Percentiles rank a stretch among this genome's conserved stretches.
Conservation (phyloP, 2,888 invertebrate species). For the Luperina nickerlii region DNA sequence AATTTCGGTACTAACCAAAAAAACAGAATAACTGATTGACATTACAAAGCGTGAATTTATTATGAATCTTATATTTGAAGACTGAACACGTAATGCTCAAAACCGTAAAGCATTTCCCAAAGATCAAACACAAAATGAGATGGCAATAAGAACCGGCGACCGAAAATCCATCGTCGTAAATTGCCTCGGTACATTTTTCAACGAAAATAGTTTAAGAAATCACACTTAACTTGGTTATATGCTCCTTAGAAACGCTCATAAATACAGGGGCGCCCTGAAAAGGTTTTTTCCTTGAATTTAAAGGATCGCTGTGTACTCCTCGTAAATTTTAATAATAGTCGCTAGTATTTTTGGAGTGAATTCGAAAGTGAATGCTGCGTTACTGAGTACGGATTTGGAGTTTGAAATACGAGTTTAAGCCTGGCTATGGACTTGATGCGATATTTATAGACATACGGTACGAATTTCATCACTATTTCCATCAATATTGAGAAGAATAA, state of each 20-base stretch:
- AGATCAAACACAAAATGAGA: constrained; percentile 49
- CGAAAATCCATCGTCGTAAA: constrained; percentile 59
- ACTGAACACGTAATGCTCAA: not conserved
- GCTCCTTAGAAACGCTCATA: constrained; percentile 66
- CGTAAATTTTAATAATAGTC: constrained; percentile 78
- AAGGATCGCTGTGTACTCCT: constrained; percentile 74
- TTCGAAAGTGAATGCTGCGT: constrained; percentile 53
- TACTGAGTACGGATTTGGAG: constrained; percentile 9
- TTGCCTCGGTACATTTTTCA: constrained; percentile 62
- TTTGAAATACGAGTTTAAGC: constrained; percentile 32
- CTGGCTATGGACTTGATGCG: not conserved
- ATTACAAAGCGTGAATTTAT: not conserved
- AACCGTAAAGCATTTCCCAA: constrained; percentile 14
- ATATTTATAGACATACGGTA: not conserved
- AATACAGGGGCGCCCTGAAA: constrained; percentile 71
- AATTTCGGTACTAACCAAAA: not conserved
- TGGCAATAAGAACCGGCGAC: constrained; percentile 41
- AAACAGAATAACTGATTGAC: not conserved
- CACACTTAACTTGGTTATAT: constrained; percentile 77
- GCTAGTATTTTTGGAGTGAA: constrained; percentile 64
- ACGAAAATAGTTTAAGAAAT: constrained; percentile 66
- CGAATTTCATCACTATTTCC: not conserved
- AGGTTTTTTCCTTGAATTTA: constrained; percentile 77
- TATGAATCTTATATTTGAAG: not conserved
- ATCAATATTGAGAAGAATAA: not conserved